Conservation (phyloP, 1,140 invertebrate species). For the Ruditapes philippinarum region DNA sequence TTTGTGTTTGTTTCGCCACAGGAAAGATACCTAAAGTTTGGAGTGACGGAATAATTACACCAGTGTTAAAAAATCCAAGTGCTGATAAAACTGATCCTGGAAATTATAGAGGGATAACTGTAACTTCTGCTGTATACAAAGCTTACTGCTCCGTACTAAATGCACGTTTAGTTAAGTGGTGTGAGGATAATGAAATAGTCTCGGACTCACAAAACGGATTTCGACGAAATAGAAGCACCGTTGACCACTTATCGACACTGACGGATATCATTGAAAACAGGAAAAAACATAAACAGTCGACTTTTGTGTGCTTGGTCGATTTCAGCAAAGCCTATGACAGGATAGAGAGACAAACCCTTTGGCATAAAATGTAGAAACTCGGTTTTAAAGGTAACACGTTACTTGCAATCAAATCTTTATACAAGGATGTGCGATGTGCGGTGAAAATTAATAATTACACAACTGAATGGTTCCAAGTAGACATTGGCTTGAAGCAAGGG, state of each 20-base stretch:
- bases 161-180: background rate
- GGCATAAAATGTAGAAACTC: background rate
- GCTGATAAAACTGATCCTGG: constrained; percentile 11
- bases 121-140: constrained; percentile 44
- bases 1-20: background rate
- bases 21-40: background rate
- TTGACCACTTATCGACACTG: constrained; percentile 43
- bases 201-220: constrained; percentile 65
- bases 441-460: constrained; percentile 15
- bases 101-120: constrained; percentile 44
- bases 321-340: constrained; percentile 54
- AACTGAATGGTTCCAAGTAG: constrained; percentile 12
- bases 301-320: constrained; percentile 40
- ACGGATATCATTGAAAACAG: constrained; percentile 32
- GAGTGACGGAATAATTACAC: constrained; percentile 5
- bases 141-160: constrained; percentile 50
- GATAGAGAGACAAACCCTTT: constrained; percentile 5
- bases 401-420: background rate
- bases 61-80: constrained; percentile 17
- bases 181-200: constrained; percentile 28
- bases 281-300: constrained; percentile 17
- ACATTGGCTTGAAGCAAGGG: too few relatives aligned
- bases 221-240: constrained; percentile 41
- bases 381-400: background rate
- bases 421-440: background rate